phyloP scores from a whole-genome alignment of 2,888 invertebrate genomes.

The Agrenia bidenticulata region DNA sequence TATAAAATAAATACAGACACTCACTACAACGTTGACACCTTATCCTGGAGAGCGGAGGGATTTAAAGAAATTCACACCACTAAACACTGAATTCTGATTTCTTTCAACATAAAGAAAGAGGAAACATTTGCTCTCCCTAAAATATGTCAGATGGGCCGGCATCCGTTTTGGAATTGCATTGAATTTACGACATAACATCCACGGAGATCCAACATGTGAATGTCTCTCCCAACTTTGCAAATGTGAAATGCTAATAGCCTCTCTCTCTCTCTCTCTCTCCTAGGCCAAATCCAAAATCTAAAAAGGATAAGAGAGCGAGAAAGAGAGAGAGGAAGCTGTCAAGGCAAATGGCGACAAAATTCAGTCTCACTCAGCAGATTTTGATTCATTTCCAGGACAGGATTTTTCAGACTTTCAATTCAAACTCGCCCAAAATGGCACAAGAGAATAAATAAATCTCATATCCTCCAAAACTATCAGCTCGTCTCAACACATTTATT shows the following conservation, averaged over 20 bases:
- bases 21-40: no score
- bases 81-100: conserved; percentile 7
- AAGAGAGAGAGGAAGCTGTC: conserved; percentile 9
- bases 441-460: conserved; percentile 8
- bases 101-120: conserved; percentile 22
- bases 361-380: conserved; percentile 13
- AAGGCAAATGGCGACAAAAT: conserved; percentile 8
- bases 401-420: not conserved
- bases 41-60: not conserved
- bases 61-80: conserved; percentile 12
- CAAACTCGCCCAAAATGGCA: no score
- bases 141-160: conserved; percentile 7
- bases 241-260: not conserved
- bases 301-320: no score
- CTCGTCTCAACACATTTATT: not conserved
- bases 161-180: conserved; percentile 12
- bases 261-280: no score
- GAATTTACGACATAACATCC: conserved; percentile 1
- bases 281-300: no score
- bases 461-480: not conserved
- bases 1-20: no score
- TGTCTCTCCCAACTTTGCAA: not conserved
- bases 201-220: no score
- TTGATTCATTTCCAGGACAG: conserved; percentile 7
- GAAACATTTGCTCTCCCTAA: conserved; percentile 19